These are phyloP conservation scores for Philhelius pedissequus DNA, from an alignment of 2,888 invertebrate genomes.

Conservation along the genomic window DNA sequence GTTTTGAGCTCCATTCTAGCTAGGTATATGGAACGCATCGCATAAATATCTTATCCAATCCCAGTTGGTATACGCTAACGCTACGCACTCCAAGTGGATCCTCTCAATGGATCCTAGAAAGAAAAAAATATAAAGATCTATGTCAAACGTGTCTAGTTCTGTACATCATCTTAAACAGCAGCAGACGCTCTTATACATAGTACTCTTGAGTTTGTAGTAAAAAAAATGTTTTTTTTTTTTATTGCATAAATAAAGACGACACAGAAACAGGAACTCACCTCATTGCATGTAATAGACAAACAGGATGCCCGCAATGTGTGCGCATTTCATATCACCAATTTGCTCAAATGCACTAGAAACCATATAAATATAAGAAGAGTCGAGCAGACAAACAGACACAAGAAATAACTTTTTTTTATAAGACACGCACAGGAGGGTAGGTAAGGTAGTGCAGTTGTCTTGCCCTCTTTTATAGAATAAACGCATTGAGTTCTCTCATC, in stretches of 20 bases:
- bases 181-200: neutral
- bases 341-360: slow-evolving; percentile 37
- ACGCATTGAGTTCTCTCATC: slow-evolving; percentile 27
- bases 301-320: slow-evolving; percentile 17
- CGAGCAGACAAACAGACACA: slow-evolving; percentile 3
- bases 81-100: neutral
- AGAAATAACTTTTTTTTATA: neutral
- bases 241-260: neutral
- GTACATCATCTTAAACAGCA: neutral
- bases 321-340: slow-evolving; percentile 37
- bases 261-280: slow-evolving; percentile 36
- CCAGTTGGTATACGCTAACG: neutral
- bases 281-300: slow-evolving; percentile 37
- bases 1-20: neutral
- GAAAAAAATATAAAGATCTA: neutral
- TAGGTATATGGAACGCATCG: neutral
- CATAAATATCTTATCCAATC: neutral
- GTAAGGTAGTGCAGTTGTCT: neutral
- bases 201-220: neutral
- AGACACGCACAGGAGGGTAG: neutral
- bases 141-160: slow-evolving; percentile 11
- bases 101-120: neutral
- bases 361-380: neutral
- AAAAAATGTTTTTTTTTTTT: neutral
- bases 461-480: slow-evolving; percentile 31